Base-by-base conservation (phyloP, 2,113 vertebrate genomes). In the Grallaria varia region DNA sequence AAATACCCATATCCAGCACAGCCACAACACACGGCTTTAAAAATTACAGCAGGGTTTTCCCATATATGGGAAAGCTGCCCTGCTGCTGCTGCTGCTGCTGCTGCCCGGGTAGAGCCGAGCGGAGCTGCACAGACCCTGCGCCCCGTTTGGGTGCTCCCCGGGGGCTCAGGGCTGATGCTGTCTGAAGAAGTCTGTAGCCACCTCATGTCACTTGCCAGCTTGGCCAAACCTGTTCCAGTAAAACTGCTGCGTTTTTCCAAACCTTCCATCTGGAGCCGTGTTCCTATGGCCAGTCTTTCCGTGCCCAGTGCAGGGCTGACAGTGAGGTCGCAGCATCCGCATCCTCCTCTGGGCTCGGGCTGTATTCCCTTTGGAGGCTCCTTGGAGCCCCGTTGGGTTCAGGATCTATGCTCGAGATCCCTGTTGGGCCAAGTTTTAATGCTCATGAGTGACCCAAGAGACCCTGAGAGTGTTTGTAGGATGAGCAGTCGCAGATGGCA, bases 11-110 rank as follows among this genome's bases (percentile, higher is more conserved):
- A 93, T 95, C 87, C 92, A 96, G 93, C 90, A 62, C 28, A 58
- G 84, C 93, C 87, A 91, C 93, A 89, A 86, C 58, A 88, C 71
- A 74, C 2, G 52, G 91, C 88, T 87, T 89, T 33, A 87, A 91
- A 94, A 96, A 90, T 93, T 83, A 30, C 53, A 96, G 76, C 79
- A 78, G 52, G 62, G 80, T 90, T 97, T 97, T 94, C 85, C 96
- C 96, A 94, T 92, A 93, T 82, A 95, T 67, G 90, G 93, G 87
- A 94, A 97, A 22, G 52, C 60, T 56, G 79, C 94, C 88, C 90
- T 81, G 80, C 86, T 6, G 23, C 90, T 81, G 80, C 86, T 6
- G 22, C 60, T 28, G 37, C 60, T 7, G 74, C 44, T 63, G 25
- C 71, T 85, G 40, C 66, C 81, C 5, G 28, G 80, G 12, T 85